A percentile compares a stretch with the other conserved stretches of the same genome.
These are phyloP conservation scores for Peribatodes rhomboidaria DNA, from an alignment of 2,888 invertebrate genomes.

Conservation along the genomic window DNA sequence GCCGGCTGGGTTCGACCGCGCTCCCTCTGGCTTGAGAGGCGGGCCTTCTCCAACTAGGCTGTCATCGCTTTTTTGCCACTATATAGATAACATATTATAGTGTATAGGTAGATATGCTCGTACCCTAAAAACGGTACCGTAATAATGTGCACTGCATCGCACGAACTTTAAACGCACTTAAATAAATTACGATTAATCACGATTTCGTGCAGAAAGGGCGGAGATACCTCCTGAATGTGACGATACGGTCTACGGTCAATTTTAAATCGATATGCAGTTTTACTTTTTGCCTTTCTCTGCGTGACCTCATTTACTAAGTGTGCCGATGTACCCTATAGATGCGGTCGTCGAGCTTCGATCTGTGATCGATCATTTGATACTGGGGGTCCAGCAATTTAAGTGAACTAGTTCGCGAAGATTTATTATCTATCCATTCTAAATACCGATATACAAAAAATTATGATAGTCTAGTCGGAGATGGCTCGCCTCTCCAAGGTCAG, in stretches of 20 bases:
- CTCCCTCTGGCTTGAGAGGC: too few species aligned
- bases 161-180: neutral
- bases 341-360: neutral
- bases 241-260: neutral
- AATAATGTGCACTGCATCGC: neutral
- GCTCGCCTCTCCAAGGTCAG: too few species aligned
- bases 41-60: too few species aligned
- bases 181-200: conserved; percentile 3
- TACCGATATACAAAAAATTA: too few species aligned
- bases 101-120: too few species aligned
- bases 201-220: conserved; percentile 10
- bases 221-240: neutral
- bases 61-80: too few species aligned
- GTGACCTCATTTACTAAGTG: conserved; percentile 39
- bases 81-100: too few species aligned
- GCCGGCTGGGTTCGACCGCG: too few species aligned
- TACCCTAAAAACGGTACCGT: neutral
- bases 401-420: too few species aligned
- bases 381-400: too few species aligned
- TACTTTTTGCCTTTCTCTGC: conserved; percentile 17
- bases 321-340: conserved; percentile 15
- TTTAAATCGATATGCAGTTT: conserved; percentile 3
- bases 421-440: too few species aligned
- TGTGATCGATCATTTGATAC: neutral
- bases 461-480: too few species aligned